Evolutionary conservation across 2,797 vertebrate genomes (phyloP).

Genomic region (Fratercula arctica): DNA sequence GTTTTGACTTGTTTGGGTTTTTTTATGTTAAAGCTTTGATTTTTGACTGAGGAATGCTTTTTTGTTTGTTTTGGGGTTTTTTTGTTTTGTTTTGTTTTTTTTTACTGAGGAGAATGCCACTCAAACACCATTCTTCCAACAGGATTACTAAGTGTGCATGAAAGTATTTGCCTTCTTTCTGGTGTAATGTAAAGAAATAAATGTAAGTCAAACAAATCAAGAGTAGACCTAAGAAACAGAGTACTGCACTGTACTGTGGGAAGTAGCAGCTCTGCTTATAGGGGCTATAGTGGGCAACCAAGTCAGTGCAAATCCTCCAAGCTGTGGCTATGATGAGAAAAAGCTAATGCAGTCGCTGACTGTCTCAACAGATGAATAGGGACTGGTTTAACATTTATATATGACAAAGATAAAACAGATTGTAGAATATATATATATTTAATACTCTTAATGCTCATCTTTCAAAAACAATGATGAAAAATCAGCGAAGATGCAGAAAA

Average conservation of each 20-base stretch:
- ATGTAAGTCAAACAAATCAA: neutral
- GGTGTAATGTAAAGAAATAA: neutral
- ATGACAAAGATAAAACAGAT: conserved; percentile 7
- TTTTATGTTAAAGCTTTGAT: neutral
- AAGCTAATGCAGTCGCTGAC: neutral
- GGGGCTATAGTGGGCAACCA: neutral
- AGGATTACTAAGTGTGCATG: neutral
- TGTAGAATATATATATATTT: neutral
- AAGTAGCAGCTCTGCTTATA: neutral
- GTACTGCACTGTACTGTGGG: neutral
- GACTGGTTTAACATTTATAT: neutral
- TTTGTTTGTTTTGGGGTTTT: too few relatives aligned
- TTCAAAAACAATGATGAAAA: conserved; percentile 17
- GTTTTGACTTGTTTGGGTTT: too few relatives aligned
- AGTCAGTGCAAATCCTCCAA: neutral
- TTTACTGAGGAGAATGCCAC: neutral
- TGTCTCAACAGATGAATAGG: neutral
- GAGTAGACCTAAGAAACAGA: neutral
- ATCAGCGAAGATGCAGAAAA: conserved; percentile 6
- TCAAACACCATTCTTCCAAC: neutral
- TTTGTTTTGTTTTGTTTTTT: neutral
- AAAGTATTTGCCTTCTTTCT: neutral
- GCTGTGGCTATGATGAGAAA: neutral
- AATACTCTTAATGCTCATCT: neutral
- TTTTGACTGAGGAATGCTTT: neutral